Evolutionary conservation across 2,888 invertebrate genomes (phyloP).

Genomic region (Latrodectus elegans): DNA sequence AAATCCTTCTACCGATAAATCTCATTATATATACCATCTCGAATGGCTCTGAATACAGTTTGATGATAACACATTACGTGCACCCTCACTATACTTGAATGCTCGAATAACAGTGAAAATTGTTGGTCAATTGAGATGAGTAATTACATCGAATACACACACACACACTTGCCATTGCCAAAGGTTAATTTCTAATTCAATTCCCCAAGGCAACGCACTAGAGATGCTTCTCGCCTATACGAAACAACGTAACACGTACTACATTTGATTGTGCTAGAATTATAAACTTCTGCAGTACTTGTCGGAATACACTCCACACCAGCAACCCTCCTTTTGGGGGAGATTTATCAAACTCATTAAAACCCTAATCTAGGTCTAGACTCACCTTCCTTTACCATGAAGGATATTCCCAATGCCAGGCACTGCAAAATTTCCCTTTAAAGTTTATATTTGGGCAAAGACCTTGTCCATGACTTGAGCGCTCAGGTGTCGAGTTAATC

Average conservation of each 20-base stretch:
- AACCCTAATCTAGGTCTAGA: constrained; percentile 14
- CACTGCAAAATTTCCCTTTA: too few species aligned
- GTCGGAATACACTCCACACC: not conserved
- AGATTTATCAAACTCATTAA: constrained; percentile 44
- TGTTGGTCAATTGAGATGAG: not conserved
- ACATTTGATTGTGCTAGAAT: not conserved
- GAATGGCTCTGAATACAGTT: too few species aligned
- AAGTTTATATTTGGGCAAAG: too few species aligned
- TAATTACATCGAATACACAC: not conserved
- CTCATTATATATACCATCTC: too few species aligned
- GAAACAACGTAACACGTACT: not conserved
- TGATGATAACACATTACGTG: too few species aligned
- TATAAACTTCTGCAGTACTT: not conserved
- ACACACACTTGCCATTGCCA: not conserved
- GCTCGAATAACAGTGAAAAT: not conserved
- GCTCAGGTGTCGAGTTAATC: too few species aligned
- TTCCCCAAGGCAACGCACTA: not conserved
- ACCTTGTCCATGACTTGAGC: too few species aligned
- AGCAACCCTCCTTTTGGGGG: not conserved
- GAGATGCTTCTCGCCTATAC: not conserved
- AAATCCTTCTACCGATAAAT: too few species aligned
- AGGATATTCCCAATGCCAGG: too few species aligned
- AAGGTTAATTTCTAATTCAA: not conserved
- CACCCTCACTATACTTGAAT: too few species aligned
- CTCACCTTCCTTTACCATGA: not conserved